Evolutionary conservation across 2,888 invertebrate species (phyloP).

Genomic region (Epistrophella euchroma): DNA sequence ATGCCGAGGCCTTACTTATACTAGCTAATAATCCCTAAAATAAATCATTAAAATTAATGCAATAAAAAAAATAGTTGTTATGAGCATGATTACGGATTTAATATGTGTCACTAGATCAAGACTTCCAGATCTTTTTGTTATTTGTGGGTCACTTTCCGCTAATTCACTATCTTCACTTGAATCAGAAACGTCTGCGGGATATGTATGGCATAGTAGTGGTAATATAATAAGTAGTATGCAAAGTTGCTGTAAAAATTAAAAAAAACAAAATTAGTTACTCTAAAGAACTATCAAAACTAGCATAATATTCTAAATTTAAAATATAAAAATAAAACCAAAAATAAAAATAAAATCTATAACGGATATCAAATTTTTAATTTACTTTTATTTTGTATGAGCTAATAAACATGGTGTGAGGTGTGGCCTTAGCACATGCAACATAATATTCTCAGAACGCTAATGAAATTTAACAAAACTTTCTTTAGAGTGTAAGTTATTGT

Average conservation of each 20-base stretch:
- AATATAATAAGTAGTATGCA: conserved; percentile 78
- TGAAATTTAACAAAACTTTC: too few species aligned
- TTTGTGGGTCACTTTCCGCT: conserved; percentile 79
- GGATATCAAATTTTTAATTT: too few species aligned
- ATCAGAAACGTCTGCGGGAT: conserved; percentile 79
- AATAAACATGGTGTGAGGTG: too few species aligned
- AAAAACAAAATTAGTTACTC: conserved; percentile 4
- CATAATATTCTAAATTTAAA: too few species aligned
- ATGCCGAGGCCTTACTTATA: conserved; percentile 83
- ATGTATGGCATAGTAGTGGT: conserved; percentile 79
- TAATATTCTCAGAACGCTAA: too few species aligned
- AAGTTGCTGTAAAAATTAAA: conserved; percentile 73
- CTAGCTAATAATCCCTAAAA: conserved; percentile 81
- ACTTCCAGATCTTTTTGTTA: conserved; percentile 82
- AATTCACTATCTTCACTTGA: conserved; percentile 80
- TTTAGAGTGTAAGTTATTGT: too few species aligned
- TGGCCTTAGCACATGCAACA: too few species aligned
- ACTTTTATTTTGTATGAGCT: too few species aligned
- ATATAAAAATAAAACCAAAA: too few species aligned
- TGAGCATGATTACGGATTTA: conserved; percentile 78
- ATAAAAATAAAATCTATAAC: too few species aligned
- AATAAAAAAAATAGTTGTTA: not conserved
- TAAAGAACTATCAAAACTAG: not conserved
- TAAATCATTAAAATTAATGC: conserved; percentile 18
- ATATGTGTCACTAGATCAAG: conserved; percentile 82